Evolutionary conservation across 2,888 invertebrate species (phyloP).

Genomic region (Dioctria linearis): DNA sequence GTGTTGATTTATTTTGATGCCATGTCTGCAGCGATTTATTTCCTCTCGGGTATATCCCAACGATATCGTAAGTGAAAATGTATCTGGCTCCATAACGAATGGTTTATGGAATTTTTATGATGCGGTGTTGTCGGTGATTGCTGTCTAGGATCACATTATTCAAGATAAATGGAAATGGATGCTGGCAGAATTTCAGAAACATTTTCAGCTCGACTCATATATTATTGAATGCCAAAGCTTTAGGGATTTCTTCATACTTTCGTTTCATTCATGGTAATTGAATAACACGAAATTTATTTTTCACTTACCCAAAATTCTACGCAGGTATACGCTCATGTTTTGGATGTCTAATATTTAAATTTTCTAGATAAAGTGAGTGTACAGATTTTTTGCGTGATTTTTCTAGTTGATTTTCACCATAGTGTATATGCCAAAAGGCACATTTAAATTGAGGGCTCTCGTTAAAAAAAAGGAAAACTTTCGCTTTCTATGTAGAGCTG

Average conservation of each 20-base stretch:
- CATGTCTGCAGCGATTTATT: slow-evolving; percentile 37
- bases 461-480: no score
- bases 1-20: slow-evolving; percentile 45
- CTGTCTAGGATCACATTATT: slow-evolving; percentile 43
- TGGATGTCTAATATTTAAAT: no score
- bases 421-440: no score
- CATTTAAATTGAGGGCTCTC: no score
- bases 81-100: slow-evolving; percentile 38
- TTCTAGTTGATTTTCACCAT: no score
- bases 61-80: slow-evolving; percentile 50
- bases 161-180: slow-evolving; percentile 46
- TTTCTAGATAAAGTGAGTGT: no score
- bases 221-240: slow-evolving; percentile 39
- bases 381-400: no score
- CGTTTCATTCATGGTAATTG: slow-evolving; percentile 4
- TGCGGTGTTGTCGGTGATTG: slow-evolving; percentile 41
- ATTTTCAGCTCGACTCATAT: slow-evolving; percentile 12
- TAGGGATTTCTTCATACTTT: slow-evolving; percentile 1
- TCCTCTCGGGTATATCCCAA: slow-evolving; percentile 20
- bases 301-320: neutral
- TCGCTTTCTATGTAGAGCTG: no score
- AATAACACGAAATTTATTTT: neutral
- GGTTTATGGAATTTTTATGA: slow-evolving; percentile 50
- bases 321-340: no score
- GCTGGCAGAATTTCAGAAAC: slow-evolving; percentile 13